Base-by-base conservation (phyloP, 2,113 vertebrate genomes). In the Uria aalge region DNA sequence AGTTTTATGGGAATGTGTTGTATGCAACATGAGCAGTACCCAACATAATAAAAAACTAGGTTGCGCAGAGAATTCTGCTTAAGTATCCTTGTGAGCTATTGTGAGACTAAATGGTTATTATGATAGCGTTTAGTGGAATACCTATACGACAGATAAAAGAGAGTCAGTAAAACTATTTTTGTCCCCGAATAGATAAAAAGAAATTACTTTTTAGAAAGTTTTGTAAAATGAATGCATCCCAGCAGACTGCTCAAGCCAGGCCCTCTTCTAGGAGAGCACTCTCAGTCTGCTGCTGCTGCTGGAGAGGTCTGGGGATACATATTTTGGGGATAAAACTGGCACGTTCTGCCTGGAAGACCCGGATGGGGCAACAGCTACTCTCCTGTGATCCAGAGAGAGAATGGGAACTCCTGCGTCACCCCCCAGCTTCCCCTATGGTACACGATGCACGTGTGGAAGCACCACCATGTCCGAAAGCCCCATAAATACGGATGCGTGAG, bases 1-100 rank as follows among this genome's bases (percentile, higher is more conserved):
- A 98, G 97, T 96, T 98, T 98, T 98, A 98, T 96, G 97, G 97
- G 97, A 98, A 98, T 96, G 96, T 94, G 93, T 94, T 98, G 95
- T 95, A 97, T 96, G 97, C 94, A 98, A 97, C 93, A 95, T 95
- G 98, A 98, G 93, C 93, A 96, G 91, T 96, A 82, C 96, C 96
- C 95, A 96, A 98, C 56, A 96, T 91, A 93, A 98, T 97, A 97
- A 98, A 98, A 97, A 91, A 92, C 57, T 94, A 74, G 93, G 94
- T 52, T 96, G 89, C 87, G 84, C 63, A 87, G 95, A 97, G 90
- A 96, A 91, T 97, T 97, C 95, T 96, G 91, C 73, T 88, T 95
- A 96, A 94, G 75, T 72, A 97, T 73, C 73, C 71, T 96, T 93
- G 85, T 76, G 92, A 98, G 93, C 91, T 92, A 73, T 52, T 90